Percentiles rank a stretch among this genome's conserved stretches.
Evolutionary conservation across 2,797 vertebrate genomes (phyloP).

Genomic region (Coranthus polyacanthus): DNA sequence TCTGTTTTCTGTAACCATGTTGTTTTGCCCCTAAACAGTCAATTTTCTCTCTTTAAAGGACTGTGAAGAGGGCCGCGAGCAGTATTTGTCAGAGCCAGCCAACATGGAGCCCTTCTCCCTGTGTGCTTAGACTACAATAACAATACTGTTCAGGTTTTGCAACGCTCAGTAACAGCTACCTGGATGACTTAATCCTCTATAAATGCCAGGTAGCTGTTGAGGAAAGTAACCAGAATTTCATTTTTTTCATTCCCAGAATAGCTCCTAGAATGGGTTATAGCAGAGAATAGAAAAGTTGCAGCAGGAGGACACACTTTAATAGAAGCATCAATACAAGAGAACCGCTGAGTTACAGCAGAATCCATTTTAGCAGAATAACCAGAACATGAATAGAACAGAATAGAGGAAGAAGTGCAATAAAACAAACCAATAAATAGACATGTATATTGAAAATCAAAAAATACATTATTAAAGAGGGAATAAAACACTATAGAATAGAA

Average conservation of each 20-base stretch:
- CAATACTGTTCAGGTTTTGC: constrained; percentile 44
- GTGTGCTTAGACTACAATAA: constrained; percentile 37
- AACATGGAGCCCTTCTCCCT: constrained; percentile 10
- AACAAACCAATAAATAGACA: not conserved
- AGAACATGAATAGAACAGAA: not conserved
- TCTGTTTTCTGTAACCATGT: not conserved
- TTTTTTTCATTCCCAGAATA: constrained; percentile 7
- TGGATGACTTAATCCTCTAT: constrained; percentile 46
- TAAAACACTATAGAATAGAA: not conserved
- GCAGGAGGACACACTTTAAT: not conserved
- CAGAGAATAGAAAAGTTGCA: not conserved
- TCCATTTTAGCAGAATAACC: too few species aligned
- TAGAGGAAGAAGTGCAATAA: not conserved
- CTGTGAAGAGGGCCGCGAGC: constrained; percentile 30
- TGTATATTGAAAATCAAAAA: too few species aligned
- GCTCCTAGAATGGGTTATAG: not conserved
- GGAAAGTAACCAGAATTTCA: constrained; percentile 34
- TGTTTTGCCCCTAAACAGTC: not conserved
- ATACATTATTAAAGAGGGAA: not conserved
- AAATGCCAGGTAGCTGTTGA: constrained; percentile 10
- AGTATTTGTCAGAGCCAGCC: constrained; percentile 17
- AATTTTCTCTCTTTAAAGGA: constrained; percentile 11
- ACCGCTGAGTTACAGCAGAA: too few species aligned
- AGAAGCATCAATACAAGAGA: not conserved
- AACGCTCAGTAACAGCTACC: constrained; percentile 34